Percentiles rank a stretch among this genome's conserved stretches.
phyloP scores from a whole-genome alignment of 2,888 invertebrate genomes.

The Drosophila yooni region DNA sequence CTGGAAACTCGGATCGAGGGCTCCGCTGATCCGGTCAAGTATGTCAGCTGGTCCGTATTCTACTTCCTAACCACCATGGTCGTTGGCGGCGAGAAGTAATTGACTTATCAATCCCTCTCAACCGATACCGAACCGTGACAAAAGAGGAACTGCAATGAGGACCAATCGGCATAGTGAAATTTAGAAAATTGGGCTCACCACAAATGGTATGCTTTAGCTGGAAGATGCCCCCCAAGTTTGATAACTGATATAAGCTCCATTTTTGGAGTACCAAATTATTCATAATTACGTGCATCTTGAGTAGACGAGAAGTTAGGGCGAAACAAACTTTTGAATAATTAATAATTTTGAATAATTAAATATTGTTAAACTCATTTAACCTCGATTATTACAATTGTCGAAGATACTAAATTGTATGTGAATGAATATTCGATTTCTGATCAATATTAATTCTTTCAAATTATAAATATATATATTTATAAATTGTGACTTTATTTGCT shows the following conservation, averaged over 20 bases:
- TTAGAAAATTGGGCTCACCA: too few species aligned
- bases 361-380: too few species aligned
- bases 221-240: too few species aligned
- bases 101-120: not conserved
- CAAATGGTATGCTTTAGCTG: too few species aligned
- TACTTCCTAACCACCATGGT: constrained; percentile 44
- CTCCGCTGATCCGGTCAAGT: constrained; percentile 33
- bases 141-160: not conserved
- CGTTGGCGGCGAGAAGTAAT: constrained; percentile 46
- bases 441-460: not conserved
- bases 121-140: not conserved
- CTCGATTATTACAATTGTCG: too few species aligned
- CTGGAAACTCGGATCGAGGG: constrained; percentile 35
- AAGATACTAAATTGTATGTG: too few species aligned
- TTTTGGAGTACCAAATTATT: too few species aligned
- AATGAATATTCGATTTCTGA: not conserved
- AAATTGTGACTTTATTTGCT: not conserved
- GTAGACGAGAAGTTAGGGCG: too few species aligned
- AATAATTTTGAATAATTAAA: too few species aligned
- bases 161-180: not conserved
- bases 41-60: constrained; percentile 60
- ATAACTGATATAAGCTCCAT: too few species aligned
- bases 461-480: not conserved
- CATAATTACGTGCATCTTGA: too few species aligned
- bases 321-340: too few species aligned